Conservation (phyloP, 2,888 invertebrate genomes). For the Cantharis rufa region DNA sequence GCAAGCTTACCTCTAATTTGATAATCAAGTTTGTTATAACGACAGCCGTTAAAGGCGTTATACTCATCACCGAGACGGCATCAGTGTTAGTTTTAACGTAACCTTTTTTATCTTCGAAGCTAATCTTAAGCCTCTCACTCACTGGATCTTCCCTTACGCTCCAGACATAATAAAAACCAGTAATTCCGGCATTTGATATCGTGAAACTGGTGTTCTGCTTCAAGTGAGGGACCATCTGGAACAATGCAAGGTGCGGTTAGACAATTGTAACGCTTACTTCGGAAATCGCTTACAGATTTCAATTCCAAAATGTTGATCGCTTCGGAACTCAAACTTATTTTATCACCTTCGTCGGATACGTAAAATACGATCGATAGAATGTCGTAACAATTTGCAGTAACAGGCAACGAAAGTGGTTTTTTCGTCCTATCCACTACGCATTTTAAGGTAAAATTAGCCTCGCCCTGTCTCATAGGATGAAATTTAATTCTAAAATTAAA, state of each 20-base stretch:
- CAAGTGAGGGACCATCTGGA: constrained; percentile 45
- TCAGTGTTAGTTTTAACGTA: constrained; percentile 32
- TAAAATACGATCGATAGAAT: constrained; percentile 61
- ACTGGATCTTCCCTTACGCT: constrained; percentile 39
- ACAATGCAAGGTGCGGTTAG: constrained; percentile 1
- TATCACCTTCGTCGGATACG: constrained; percentile 38
- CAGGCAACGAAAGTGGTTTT: constrained; percentile 58
- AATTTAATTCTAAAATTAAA: constrained; percentile 58
- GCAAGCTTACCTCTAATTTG: constrained; percentile 23
- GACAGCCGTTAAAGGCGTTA: constrained; percentile 32
- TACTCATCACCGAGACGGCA: constrained; percentile 22
- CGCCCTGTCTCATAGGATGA: constrained; percentile 61
- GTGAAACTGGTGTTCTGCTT: constrained; percentile 42
- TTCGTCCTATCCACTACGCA: constrained; percentile 61
- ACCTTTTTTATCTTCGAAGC: constrained; percentile 34
- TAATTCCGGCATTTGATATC: constrained; percentile 49
- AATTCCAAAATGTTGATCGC: constrained; percentile 51
- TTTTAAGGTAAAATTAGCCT: constrained; percentile 61
- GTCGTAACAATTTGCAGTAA: constrained; percentile 60
- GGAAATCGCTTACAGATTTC: constrained; percentile 47
- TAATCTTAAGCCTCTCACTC: constrained; percentile 32
- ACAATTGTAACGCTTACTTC: neutral
- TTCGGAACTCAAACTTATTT: constrained; percentile 40
- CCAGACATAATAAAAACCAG: constrained; percentile 52
- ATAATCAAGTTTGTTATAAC: constrained; percentile 26